phyloP scores from a whole-genome alignment of 1,140 invertebrate species.

The Calliphora vicina region DNA sequence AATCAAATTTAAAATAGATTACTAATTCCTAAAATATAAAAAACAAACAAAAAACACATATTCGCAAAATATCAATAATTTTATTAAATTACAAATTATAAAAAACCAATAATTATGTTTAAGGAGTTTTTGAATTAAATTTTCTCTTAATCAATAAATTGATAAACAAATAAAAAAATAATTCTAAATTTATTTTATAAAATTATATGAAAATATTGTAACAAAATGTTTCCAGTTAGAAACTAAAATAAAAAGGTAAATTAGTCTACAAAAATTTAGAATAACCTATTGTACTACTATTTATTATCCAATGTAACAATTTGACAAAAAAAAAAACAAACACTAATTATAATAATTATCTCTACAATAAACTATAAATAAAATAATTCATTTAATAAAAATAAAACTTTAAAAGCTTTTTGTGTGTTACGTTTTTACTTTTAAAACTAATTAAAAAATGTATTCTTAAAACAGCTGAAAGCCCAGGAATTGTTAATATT shows the following conservation, averaged over 20 bases:
- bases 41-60: neutral
- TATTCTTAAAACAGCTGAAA: no score
- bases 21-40: neutral
- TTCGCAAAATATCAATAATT: neutral
- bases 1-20: no score
- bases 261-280: neutral
- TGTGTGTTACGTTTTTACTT: neutral
- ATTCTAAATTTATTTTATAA: neutral
- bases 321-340: neutral
- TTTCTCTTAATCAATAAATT: neutral
- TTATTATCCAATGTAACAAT: conserved; percentile 5
- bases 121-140: neutral
- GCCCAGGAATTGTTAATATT: no score
- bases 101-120: neutral
- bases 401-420: conserved; percentile 5
- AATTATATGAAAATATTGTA: neutral
- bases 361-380: neutral
- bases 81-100: no score
- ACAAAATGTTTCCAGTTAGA: neutral
- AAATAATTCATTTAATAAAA: conserved; percentile 19
- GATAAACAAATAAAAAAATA: neutral
- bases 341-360: no score
- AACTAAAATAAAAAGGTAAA: neutral
- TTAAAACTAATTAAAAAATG: neutral
- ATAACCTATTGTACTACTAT: neutral